Percentiles rank a stretch among this genome's conserved stretches.
These are phyloP conservation scores for Cladopsammia gracilis DNA, from an alignment of 64 coral and sea anemone species.

Conservation along the genomic window DNA sequence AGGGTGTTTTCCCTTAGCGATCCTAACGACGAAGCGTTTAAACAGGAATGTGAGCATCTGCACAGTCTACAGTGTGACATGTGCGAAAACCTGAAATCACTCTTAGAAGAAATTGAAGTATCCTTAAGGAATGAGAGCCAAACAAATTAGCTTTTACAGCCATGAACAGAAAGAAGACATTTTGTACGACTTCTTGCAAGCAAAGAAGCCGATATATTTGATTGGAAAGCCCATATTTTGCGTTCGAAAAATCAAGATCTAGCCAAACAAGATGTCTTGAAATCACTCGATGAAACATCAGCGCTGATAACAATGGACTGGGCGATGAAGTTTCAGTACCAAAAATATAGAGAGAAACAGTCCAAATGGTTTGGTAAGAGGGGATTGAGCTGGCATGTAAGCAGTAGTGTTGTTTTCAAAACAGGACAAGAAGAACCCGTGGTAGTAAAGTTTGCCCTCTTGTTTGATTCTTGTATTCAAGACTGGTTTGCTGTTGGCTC, in stretches of 20 bases:
- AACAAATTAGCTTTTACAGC: background rate
- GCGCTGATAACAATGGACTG: constrained; percentile 57
- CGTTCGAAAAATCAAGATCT: constrained; percentile 67
- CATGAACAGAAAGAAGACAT: constrained; percentile 21
- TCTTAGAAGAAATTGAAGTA: constrained; percentile 3
- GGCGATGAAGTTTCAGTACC: constrained; percentile 58
- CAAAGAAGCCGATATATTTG: constrained; percentile 19
- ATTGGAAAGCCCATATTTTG: constrained; percentile 72
- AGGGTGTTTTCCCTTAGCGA: constrained; percentile 36
- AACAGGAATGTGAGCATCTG: constrained; percentile 27
- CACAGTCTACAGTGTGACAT: constrained; percentile 41
- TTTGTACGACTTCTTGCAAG: constrained; percentile 10
- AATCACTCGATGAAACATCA: constrained; percentile 24
- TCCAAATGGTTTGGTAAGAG: constrained; percentile 57
- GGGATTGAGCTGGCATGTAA: constrained; percentile 63
- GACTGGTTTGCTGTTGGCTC: constrained; percentile 71
- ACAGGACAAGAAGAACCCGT: background rate
- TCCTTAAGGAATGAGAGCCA: background rate
- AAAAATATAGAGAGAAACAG: constrained; percentile 44
- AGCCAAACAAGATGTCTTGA: constrained; percentile 44
- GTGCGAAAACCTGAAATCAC: constrained; percentile 54
- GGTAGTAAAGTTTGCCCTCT: constrained; percentile 33
- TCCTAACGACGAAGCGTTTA: constrained; percentile 18
- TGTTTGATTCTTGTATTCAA: constrained; percentile 60
- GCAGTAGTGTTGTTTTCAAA: constrained; percentile 16